phyloP scores from a whole-genome alignment of 2,113 vertebrate species.

The Crotophaga sulcirostris region DNA sequence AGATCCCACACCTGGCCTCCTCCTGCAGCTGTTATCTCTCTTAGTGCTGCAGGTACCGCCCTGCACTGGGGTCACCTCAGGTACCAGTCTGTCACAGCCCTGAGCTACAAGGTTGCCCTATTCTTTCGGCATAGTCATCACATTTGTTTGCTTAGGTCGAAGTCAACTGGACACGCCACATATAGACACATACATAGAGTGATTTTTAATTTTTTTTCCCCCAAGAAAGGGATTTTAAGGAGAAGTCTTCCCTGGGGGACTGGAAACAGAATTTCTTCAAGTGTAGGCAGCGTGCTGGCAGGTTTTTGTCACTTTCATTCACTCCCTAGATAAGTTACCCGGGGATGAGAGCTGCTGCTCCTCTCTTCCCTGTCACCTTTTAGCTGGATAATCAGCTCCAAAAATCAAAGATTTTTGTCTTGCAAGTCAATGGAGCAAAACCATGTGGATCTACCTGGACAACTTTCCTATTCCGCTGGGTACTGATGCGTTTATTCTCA shows the following conservation, averaged over 20 bases:
- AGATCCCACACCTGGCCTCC: not conserved
- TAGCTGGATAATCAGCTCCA: not conserved
- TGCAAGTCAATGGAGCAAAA: slow-evolving; percentile 33
- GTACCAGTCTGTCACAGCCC: not conserved
- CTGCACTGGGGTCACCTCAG: not conserved
- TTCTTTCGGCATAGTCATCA: not conserved
- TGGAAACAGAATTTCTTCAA: slow-evolving; percentile 45
- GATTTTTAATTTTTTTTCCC: not conserved
- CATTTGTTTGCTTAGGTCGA: not conserved
- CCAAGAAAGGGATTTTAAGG: slow-evolving; percentile 50
- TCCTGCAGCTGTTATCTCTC: not conserved
- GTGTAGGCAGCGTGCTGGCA: slow-evolving; percentile 54
- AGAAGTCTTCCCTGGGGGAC: not conserved
- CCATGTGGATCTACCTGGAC: not conserved
- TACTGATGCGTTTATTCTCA: slow-evolving; percentile 26
- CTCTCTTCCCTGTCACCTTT: not conserved
- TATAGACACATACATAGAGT: not conserved
- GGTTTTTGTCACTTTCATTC: slow-evolving; percentile 57
- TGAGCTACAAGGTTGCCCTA: not conserved
- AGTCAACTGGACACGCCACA: not conserved
- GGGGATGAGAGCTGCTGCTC: slow-evolving; percentile 23
- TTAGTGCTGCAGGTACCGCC: not conserved
- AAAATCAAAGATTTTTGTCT: slow-evolving; percentile 23
- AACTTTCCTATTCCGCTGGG: not conserved
- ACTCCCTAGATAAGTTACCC: slow-evolving; percentile 25